Evolutionary conservation across 2,113 vertebrate genomes (phyloP).

Genomic region (Callionymus lyra): DNA sequence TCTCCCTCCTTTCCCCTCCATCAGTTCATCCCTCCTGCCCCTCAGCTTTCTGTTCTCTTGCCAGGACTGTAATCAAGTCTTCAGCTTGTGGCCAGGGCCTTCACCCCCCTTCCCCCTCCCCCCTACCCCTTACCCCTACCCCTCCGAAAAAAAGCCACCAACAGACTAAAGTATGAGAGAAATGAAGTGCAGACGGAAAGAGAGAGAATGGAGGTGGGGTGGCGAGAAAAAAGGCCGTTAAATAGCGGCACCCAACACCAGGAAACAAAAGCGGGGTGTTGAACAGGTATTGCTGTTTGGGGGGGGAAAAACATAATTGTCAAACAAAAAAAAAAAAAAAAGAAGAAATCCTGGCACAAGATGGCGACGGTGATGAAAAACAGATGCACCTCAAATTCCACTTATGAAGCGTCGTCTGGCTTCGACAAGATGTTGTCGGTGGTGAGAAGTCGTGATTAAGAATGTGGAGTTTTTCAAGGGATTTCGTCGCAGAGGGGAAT

Average conservation of each 20-base stretch:
- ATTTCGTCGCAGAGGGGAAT: conserved; percentile 7
- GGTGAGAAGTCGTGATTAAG: conserved; percentile 18
- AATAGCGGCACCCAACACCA: conserved; percentile 22
- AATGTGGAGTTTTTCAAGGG: conserved; percentile 22
- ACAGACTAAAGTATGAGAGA: conserved; percentile 67
- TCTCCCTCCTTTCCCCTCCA: conserved; percentile 34
- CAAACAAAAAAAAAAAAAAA: too few species aligned
- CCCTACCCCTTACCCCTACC: conserved; percentile 26
- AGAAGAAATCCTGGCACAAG: conserved; percentile 34
- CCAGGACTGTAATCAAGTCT: conserved; percentile 79
- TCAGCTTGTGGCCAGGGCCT: conserved; percentile 72
- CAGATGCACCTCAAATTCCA: conserved; percentile 49
- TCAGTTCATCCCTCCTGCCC: conserved; percentile 57
- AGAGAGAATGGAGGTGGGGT: conserved; percentile 27
- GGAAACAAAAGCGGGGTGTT: conserved; percentile 16
- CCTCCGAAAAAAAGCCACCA: conserved; percentile 61
- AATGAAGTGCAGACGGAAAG: conserved; percentile 44
- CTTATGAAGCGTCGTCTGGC: conserved; percentile 28
- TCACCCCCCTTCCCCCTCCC: conserved; percentile 23
- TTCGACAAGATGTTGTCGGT: conserved; percentile 28
- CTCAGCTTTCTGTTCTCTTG: conserved; percentile 75
- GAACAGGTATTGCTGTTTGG: conserved; percentile 29
- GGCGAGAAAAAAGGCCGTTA: conserved; percentile 51
- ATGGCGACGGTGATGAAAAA: conserved; percentile 38
- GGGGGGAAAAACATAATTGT: conserved; percentile 22